These are phyloP conservation scores for Chloebia gouldiae DNA, from an alignment of 2,113 vertebrate species.

Conservation along the genomic window DNA sequence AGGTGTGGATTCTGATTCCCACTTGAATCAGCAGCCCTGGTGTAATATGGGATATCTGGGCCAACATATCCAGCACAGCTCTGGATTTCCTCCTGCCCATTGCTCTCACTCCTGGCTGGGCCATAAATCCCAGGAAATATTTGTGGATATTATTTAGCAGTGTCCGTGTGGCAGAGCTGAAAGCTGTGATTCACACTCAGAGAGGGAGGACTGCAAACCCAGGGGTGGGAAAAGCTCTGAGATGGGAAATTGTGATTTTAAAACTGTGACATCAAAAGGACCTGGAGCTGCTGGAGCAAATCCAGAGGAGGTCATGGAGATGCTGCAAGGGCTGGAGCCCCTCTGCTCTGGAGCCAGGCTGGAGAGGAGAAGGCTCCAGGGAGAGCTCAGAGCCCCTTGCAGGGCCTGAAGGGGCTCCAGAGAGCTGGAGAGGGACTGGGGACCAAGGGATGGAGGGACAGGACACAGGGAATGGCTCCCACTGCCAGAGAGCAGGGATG, in stretches of 20 bases:
- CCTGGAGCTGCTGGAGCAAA: neutral
- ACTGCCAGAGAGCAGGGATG: fast-evolving
- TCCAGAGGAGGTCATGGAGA: fast-evolving
- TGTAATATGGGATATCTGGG: neutral
- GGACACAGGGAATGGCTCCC: neutral
- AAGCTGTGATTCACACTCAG: neutral
- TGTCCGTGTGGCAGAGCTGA: neutral
- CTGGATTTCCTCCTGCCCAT: neutral
- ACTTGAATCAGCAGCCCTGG: neutral
- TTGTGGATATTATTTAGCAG: neutral
- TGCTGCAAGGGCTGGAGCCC: neutral
- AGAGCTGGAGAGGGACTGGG: neutral
- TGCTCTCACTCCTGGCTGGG: neutral
- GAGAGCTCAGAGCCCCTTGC: neutral
- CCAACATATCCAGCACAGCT: neutral
- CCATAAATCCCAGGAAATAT: neutral
- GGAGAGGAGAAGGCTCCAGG: neutral
- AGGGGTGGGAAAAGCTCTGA: neutral
- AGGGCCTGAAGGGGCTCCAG: neutral
- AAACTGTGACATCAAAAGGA: neutral
- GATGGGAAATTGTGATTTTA: neutral
- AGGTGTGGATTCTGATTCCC: neutral
- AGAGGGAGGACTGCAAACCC: neutral
- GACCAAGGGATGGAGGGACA: neutral
- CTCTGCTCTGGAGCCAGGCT: neutral